These are phyloP conservation scores for Sternotherus odoratus DNA, from an alignment of 2,797 vertebrate species.

Conservation along the genomic window DNA sequence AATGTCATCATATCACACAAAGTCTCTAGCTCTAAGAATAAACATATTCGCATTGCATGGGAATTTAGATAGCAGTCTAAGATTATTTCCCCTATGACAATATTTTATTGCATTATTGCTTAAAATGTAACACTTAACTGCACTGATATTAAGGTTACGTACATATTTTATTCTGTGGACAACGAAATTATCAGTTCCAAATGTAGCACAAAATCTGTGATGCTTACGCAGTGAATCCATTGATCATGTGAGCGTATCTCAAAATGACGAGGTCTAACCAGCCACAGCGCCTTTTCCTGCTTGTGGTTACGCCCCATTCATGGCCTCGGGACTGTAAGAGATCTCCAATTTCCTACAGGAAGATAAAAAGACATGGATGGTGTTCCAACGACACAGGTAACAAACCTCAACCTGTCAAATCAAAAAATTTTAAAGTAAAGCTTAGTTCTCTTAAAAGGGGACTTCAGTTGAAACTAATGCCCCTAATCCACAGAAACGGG, in stretches of 20 bases:
- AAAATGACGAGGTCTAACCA: constrained; percentile 98
- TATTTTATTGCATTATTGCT: constrained; percentile 35
- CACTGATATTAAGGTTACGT: constrained; percentile 75
- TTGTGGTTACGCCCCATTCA: constrained; percentile 97
- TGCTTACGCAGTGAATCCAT: constrained; percentile 98
- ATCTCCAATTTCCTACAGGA: constrained; percentile 88
- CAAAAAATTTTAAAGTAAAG: fast-evolving
- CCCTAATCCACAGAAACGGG: fast-evolving
- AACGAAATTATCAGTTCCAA: constrained; percentile 76
- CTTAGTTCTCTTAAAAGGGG: neutral
- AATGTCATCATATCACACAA: neutral
- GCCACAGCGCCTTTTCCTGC: constrained; percentile 96
- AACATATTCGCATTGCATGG: neutral
- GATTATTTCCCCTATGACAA: constrained; percentile 15
- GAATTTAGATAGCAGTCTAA: neutral
- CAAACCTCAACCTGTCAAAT: fast-evolving
- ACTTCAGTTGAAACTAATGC: neutral
- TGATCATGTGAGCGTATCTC: constrained; percentile 98
- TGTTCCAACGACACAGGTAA: neutral
- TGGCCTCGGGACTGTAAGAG: constrained; percentile 95
- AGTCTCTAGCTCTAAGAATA: neutral
- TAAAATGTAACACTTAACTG: constrained; percentile 69
- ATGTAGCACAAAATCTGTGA: constrained; percentile 76
- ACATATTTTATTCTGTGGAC: constrained; percentile 76
- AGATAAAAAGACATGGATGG: neutral